Conservation (phyloP, 2,113 vertebrate species). For the Columbina picui region DNA sequence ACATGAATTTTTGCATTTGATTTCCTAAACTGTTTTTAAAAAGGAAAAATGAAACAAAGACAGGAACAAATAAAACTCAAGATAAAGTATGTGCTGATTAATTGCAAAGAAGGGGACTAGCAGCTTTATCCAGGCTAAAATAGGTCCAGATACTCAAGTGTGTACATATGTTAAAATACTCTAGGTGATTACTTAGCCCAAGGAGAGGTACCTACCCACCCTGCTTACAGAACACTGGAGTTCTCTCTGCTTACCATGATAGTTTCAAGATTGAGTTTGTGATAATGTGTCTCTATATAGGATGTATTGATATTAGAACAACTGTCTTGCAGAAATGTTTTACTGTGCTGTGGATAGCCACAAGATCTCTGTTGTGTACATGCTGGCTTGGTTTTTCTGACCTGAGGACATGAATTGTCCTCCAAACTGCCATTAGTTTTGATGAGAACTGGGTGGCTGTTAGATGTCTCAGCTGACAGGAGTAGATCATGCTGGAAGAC, state of each 20-base stretch:
- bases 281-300: not conserved
- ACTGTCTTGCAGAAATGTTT: conserved; percentile 10
- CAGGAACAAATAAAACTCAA: not conserved
- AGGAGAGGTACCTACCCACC: not conserved
- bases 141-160: not conserved
- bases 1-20: not conserved
- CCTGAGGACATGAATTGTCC: not conserved
- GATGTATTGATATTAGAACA: conserved; percentile 23
- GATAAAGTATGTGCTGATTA: not conserved
- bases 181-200: not conserved
- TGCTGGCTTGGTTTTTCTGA: conserved; percentile 51
- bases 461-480: not conserved
- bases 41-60: not conserved
- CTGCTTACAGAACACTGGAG: not conserved
- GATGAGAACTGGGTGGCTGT: not conserved
- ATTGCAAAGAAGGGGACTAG: not conserved
- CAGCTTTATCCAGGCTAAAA: not conserved
- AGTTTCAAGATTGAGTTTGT: not conserved
- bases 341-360: not conserved
- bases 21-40: not conserved
- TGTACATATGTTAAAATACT: not conserved
- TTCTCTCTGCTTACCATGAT: not conserved
- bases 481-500: not conserved
- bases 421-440: not conserved
- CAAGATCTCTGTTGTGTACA: not conserved